Conservation (phyloP, 2,888 invertebrate genomes). For the Allolobophora icterica region DNA sequence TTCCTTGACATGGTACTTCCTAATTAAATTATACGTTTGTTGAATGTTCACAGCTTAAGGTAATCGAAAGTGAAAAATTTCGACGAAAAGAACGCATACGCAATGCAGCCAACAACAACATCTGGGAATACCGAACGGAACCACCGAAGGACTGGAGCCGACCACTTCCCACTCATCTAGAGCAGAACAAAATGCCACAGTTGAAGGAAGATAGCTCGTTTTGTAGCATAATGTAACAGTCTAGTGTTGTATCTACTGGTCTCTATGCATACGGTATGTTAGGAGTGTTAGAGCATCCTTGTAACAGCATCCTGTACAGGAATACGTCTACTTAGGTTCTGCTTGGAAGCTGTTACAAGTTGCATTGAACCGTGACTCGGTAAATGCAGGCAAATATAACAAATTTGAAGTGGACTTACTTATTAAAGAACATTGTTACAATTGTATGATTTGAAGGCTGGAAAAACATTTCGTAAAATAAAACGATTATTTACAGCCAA, state of each 20-base stretch:
- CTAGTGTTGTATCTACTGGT: neutral
- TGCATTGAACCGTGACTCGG: neutral
- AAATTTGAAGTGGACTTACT: neutral
- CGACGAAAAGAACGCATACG: constrained; percentile 73
- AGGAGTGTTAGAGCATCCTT: too few relatives aligned
- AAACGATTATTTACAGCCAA: neutral
- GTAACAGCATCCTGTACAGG: neutral
- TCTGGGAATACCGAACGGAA: constrained; percentile 78
- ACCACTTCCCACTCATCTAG: constrained; percentile 75
- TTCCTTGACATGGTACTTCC: neutral
- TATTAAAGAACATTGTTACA: neutral
- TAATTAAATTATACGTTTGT: neutral
- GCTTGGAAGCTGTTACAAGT: neutral
- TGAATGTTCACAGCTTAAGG: constrained; percentile 50
- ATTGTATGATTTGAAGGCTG: neutral
- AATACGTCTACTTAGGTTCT: neutral
- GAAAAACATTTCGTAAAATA: neutral
- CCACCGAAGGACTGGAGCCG: constrained; percentile 84
- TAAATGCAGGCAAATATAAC: neutral
- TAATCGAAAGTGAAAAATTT: constrained; percentile 77
- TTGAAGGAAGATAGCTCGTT: constrained; percentile 21
- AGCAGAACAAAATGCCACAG: constrained; percentile 36
- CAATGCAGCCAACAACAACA: constrained; percentile 77
- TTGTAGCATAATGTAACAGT: constrained; percentile 32
- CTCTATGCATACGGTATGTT: neutral